Conservation (phyloP, 30 jellyfish, hydroid and myxozoan genomes). For the Turritopsis rubra region DNA sequence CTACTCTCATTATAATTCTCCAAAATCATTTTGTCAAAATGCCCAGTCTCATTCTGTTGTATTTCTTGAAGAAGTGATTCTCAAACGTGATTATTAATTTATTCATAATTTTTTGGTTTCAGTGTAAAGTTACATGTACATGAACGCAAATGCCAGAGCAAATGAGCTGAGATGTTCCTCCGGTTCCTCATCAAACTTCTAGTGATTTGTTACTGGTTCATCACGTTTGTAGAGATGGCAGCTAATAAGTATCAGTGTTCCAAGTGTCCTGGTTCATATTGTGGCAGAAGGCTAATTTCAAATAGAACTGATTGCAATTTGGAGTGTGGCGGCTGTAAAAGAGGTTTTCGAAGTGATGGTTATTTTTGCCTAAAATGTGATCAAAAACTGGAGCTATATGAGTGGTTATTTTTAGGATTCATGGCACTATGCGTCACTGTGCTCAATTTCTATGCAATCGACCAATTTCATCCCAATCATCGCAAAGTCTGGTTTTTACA, state of each 20-base stretch:
- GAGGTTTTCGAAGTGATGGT: conserved; percentile 83
- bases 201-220: not conserved
- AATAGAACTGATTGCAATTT: conserved; percentile 13
- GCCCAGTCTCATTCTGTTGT: too few species aligned
- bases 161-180: not conserved
- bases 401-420: conserved; percentile 75
- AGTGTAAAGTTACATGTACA: not conserved
- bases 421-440: conserved; percentile 61
- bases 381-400: conserved; percentile 43
- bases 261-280: conserved; percentile 68
- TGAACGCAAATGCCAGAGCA: not conserved
- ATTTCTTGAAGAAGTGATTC: too few species aligned
- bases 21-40: too few species aligned
- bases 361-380: conserved; percentile 55
- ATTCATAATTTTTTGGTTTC: too few species aligned
- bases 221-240: not conserved
- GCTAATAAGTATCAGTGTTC: not conserved
- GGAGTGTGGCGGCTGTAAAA: conserved; percentile 67
- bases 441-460: conserved; percentile 50
- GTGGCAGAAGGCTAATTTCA: conserved; percentile 48
- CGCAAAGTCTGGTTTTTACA: conserved; percentile 35
- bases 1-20: too few species aligned
- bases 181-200: not conserved
- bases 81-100: too few species aligned
- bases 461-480: conserved; percentile 42